phyloP scores from a whole-genome alignment of 1,140 invertebrate species.

The Phenacoccus solenopsis region DNA sequence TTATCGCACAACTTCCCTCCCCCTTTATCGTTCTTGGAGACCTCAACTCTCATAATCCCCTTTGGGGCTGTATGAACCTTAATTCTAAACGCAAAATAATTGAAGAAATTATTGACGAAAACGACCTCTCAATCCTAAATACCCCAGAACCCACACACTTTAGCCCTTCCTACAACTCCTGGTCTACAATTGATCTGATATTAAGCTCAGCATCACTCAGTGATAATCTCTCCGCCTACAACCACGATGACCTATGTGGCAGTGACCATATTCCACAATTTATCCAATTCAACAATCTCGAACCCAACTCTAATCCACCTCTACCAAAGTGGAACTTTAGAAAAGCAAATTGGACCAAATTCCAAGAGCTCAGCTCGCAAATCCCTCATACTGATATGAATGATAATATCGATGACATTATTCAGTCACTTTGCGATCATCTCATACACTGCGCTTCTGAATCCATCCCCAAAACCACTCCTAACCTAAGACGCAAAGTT shows the following conservation, averaged over 20 bases:
- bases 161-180: neutral
- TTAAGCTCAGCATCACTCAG: neutral
- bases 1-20: constrained; percentile 22
- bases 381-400: neutral
- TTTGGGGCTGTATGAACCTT: constrained; percentile 20
- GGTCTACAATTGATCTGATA: constrained; percentile 13
- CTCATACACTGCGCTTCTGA: neutral
- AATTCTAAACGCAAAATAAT: constrained; percentile 21
- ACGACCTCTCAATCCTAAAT: neutral
- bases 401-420: constrained; percentile 5
- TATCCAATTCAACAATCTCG: too few relatives aligned
- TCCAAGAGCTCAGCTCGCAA: neutral
- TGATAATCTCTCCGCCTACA: neutral
- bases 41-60: constrained; percentile 22
- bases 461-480: neutral
- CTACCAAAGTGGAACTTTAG: neutral
- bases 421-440: neutral
- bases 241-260: neutral
- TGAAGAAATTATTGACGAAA: constrained; percentile 19
- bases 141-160: too few relatives aligned
- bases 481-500: neutral
- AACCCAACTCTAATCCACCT: too few relatives aligned
- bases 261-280: constrained; percentile 11
- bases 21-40: constrained; percentile 22
- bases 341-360: constrained; percentile 4